These are phyloP conservation scores for Sabatieria punctata DNA, from an alignment of 2,888 invertebrate genomes.

Conservation along the genomic window DNA sequence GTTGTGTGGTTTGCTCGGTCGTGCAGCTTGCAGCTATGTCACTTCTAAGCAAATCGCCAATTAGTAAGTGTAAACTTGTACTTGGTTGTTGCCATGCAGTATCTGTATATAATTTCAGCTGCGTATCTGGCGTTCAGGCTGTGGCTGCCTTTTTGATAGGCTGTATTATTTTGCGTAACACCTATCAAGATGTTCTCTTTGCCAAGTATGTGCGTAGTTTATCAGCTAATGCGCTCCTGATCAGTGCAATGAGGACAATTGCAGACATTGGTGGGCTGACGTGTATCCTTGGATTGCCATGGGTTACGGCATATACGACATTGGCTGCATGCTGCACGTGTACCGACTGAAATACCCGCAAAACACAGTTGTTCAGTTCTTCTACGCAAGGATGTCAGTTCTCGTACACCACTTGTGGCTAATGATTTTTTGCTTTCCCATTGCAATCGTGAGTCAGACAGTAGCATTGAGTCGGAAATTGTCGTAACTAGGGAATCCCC, in stretches of 20 bases:
- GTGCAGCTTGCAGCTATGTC: too few species aligned
- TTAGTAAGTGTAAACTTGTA: too few species aligned
- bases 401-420: conserved; percentile 1
- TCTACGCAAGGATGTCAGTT: neutral
- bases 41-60: too few species aligned
- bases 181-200: neutral
- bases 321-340: conserved; percentile 1
- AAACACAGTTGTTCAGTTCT: neutral
- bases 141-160: neutral
- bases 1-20: too few species aligned
- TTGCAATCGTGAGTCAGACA: neutral
- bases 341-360: neutral
- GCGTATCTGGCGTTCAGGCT: neutral
- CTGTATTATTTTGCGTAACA: neutral
- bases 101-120: too few species aligned
- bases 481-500: neutral
- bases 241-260: neutral
- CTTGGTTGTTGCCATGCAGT: too few species aligned
- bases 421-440: conserved; percentile 3
- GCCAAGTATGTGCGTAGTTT: too few species aligned
- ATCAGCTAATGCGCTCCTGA: neutral
- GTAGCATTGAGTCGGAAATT: neutral
- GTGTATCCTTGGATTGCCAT: neutral
- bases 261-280: neutral
- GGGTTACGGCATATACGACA: conserved; percentile 7